Percentiles rank a stretch among this genome's conserved stretches.
These are phyloP conservation scores for Odontocerum albicorne DNA, from an alignment of 2,888 invertebrate species.

Conservation along the genomic window DNA sequence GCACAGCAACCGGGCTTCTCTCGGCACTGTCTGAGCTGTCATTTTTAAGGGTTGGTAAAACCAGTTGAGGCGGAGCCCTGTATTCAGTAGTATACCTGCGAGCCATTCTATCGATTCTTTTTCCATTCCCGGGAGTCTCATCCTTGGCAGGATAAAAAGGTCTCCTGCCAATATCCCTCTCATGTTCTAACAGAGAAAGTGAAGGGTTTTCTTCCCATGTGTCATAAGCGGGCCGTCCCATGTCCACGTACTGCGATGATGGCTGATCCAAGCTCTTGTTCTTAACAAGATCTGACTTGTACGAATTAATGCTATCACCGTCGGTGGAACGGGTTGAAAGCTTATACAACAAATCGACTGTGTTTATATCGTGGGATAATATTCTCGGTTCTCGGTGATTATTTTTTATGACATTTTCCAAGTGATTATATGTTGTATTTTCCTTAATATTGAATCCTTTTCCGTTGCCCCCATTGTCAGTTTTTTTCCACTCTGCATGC, in stretches of 20 bases:
- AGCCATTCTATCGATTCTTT: conserved; percentile 13
- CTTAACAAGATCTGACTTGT: conserved; percentile 18
- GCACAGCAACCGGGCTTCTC: conserved; percentile 23
- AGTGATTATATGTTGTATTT: background rate
- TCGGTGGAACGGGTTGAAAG: conserved; percentile 24
- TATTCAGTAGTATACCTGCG: conserved; percentile 34
- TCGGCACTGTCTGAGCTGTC: conserved; percentile 32
- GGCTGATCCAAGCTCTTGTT: conserved; percentile 3
- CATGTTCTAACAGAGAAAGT: background rate
- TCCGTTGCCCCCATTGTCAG: background rate
- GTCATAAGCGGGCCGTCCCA: conserved; percentile 2
- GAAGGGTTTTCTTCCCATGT: conserved; percentile 10
- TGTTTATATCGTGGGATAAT: background rate
- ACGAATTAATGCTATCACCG: conserved; percentile 25
- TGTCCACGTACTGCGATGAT: conserved; percentile 29
- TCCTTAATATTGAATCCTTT: background rate
- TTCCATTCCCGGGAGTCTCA: background rate
- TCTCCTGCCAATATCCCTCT: background rate
- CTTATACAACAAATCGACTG: conserved; percentile 3
- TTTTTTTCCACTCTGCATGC: conserved; percentile 3
- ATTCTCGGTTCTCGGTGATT: no score
- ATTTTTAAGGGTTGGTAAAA: conserved; percentile 26
- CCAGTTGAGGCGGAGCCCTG: conserved; percentile 28
- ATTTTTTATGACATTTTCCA: background rate
- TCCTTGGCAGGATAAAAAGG: background rate